Evolutionary conservation across 1,140 invertebrate genomes (phyloP).

Genomic region (Rhopalosiphum padi): DNA sequence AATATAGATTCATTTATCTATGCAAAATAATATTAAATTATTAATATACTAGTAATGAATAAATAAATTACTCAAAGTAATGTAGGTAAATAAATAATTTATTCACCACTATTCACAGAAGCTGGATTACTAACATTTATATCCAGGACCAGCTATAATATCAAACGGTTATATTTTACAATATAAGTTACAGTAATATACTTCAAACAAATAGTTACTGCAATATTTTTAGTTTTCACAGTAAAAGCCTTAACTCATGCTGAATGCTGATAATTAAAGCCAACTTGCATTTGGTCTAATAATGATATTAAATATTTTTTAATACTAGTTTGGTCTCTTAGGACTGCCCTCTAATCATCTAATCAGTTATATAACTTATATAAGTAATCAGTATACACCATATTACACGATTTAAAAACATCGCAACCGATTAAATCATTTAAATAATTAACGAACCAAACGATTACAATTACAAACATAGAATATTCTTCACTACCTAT

Average conservation of each 20-base stretch:
- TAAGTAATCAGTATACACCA: not conserved
- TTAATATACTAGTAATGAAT: no score
- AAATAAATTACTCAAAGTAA: no score
- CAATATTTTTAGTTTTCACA: not conserved
- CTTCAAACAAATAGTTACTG: not conserved
- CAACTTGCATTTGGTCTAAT: no score
- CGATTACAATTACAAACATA: not conserved
- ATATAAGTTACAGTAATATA: not conserved
- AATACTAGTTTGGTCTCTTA: not conserved
- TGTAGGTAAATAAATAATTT: no score
- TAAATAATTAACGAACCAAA: not conserved
- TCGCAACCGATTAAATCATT: not conserved
- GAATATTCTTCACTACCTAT: not conserved
- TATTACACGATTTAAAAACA: not conserved
- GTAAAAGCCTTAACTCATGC: not conserved
- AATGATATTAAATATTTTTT: not conserved
- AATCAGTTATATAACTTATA: no score
- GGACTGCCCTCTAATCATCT: not conserved
- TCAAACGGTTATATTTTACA: no score
- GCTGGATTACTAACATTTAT: no score
- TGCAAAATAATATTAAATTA: no score
- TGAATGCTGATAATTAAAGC: no score
- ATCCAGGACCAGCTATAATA: not conserved
- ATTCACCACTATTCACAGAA: no score
- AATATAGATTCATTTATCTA: no score